Conservation (phyloP, 2,888 invertebrate species). For the Sussaba pulchella region DNA sequence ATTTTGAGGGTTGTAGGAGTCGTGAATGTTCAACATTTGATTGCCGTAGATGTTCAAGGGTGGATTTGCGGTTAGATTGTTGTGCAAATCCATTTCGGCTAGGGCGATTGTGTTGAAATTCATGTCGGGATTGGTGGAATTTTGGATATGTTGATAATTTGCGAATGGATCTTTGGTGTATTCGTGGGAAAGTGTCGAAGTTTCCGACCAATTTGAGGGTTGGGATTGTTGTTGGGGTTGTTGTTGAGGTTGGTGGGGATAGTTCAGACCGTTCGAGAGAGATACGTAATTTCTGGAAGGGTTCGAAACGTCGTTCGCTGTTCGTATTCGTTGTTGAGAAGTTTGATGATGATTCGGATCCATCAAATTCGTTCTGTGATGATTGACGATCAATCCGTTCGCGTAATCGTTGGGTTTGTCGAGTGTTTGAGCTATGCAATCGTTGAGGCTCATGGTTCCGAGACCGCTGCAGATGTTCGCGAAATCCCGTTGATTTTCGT, state of each 20-base stretch:
- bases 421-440: conserved; percentile 68
- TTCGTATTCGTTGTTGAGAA: conserved; percentile 51
- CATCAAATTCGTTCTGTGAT: conserved; percentile 54
- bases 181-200: conserved; percentile 66
- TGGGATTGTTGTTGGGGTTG: conserved; percentile 58
- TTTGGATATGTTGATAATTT: conserved; percentile 77
- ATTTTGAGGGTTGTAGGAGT: conserved; percentile 73
- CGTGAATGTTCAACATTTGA: conserved; percentile 76
- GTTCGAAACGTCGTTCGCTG: conserved; percentile 65
- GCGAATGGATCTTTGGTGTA: conserved; percentile 77
- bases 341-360: conserved; percentile 42
- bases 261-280: conserved; percentile 75
- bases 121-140: conserved; percentile 75
- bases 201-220: conserved; percentile 62
- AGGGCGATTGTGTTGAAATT: conserved; percentile 78
- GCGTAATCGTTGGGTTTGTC: conserved; percentile 73
- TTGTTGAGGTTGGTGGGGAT: conserved; percentile 73
- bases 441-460: conserved; percentile 74
- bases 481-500: conserved; percentile 75
- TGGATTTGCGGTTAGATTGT: conserved; percentile 69
- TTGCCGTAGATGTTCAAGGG: conserved; percentile 74
- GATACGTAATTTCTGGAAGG: conserved; percentile 70
- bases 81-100: conserved; percentile 74
- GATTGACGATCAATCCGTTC: conserved; percentile 72
- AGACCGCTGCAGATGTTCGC: conserved; percentile 76